Conservation (phyloP, 2,113 vertebrate genomes). For the Dolichallabes microphthalmus region DNA sequence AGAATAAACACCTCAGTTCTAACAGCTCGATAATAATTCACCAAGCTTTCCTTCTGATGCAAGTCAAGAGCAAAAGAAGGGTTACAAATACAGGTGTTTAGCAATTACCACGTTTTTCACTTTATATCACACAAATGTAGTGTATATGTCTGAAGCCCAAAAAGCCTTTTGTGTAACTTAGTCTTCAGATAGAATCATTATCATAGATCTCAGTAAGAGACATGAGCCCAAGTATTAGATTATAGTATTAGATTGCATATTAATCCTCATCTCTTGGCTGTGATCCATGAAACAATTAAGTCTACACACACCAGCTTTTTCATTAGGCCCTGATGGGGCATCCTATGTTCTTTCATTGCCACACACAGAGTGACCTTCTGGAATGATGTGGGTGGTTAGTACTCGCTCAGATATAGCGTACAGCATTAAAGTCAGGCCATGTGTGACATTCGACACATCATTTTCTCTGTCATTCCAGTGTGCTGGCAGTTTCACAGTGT, state of each 20-base stretch:
- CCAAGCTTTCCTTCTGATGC: constrained; percentile 1
- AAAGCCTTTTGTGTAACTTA: not conserved
- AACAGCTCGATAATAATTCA: constrained; percentile 22
- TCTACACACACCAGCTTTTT: constrained; percentile 34
- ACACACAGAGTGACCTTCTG: constrained; percentile 53
- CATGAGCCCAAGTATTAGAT: not conserved
- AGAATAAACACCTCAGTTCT: constrained; percentile 21
- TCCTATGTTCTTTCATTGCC: constrained; percentile 28
- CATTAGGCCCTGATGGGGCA: constrained; percentile 11
- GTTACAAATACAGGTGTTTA: not conserved
- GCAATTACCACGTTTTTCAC: not conserved
- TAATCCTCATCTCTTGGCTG: constrained; percentile 20
- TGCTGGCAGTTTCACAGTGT: constrained; percentile 27
- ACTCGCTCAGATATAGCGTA: constrained; percentile 35
- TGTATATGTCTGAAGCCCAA: not conserved
- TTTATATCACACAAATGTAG: not conserved
- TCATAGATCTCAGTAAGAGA: constrained; percentile 28
- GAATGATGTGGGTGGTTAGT: constrained; percentile 47
- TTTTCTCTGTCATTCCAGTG: constrained; percentile 36
- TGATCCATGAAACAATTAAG: constrained; percentile 38
- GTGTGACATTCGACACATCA: constrained; percentile 50
- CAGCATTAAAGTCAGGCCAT: constrained; percentile 50
- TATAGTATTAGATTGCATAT: constrained; percentile 8
- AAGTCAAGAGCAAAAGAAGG: not conserved
- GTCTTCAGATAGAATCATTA: constrained; percentile 20